A percentile compares a stretch with the other conserved stretches of the same genome.
Conservation (phyloP, 2,888 invertebrate genomes). For the Phengaris alcon region DNA sequence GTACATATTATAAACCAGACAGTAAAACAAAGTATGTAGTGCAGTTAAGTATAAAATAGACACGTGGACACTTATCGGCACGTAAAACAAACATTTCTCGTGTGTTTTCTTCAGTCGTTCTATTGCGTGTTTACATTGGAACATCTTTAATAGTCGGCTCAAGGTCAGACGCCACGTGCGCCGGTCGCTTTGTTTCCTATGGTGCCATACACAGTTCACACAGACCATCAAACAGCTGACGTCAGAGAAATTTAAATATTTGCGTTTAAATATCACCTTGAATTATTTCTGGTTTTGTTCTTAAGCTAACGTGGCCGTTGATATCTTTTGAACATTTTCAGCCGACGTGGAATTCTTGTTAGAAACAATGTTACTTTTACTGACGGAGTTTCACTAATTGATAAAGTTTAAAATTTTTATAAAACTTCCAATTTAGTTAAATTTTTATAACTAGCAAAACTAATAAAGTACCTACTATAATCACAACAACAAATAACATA, state of each 20-base stretch:
- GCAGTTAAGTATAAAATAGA: neutral
- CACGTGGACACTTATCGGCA: constrained; percentile 18
- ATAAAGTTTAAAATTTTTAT: neutral
- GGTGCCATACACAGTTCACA: constrained; percentile 35
- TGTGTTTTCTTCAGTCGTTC: constrained; percentile 18
- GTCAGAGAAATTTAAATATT: constrained; percentile 35
- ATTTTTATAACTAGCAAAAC: neutral
- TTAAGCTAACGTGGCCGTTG: constrained; percentile 18
- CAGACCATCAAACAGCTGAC: constrained; percentile 35
- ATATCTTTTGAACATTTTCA: constrained; percentile 16
- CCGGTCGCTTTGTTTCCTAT: constrained; percentile 39
- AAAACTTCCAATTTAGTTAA: neutral
- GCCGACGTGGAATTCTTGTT: neutral
- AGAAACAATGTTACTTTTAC: neutral
- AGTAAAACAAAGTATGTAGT: neutral
- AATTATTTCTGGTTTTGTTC: constrained; percentile 33
- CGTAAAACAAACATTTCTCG: constrained; percentile 17
- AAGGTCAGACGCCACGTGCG: constrained; percentile 66
- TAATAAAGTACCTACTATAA: neutral
- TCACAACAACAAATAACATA: neutral
- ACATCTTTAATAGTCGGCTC: constrained; percentile 45
- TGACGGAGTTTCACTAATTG: neutral
- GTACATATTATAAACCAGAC: neutral
- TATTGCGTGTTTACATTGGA: constrained; percentile 42
- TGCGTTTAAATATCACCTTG: constrained; percentile 35